Base-by-base conservation (phyloP, 2,888 invertebrate species). In the Pseudococcus viburni region DNA sequence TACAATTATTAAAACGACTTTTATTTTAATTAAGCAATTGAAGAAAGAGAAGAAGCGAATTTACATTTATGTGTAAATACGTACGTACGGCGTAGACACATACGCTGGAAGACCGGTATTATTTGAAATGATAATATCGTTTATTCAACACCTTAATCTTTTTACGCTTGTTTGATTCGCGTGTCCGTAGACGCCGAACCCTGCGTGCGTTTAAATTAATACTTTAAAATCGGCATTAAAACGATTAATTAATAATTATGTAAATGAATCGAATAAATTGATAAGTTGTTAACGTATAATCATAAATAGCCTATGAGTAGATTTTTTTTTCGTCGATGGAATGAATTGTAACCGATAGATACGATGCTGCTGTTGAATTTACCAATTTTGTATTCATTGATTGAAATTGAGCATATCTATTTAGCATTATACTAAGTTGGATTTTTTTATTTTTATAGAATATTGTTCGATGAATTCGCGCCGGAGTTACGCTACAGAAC, bases 21-120 rank as follows among this genome's bases (percentile, higher is more conserved):
- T 77, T 77, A 77, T 39, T 77, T 77, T 77, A 77, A 77, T 77
- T 77, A 39, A 77, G 77, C 77, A 77, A 77, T 77, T 77, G 77
- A 77, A 55, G 55, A 33, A 17, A 55, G 55, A 55, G 55, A 77
- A 77, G 77, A 39, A 77, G 77, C 39, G 77, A 39, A 77, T 77
- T 77, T 77, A 77, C 77, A 77, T 77, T 77, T 39, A 77, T 39
- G 26, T 77, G 77, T 77, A 77, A 77, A 77, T 77, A 77, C 64
- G 22, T 17, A 15, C 55, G 55, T 55, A 55, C 55, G 55, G 17
- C 55, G 1, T 17, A 55, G 55, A 55, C 55, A 12, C 4, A 55
- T 12, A 22, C 64, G 15, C 15, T 22, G 64, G 22, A 64, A 64
- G 33, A 77, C 77, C 39, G 77, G 77, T 77, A 77, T 68, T 22